These are phyloP conservation scores for Drosophila setifemur DNA, from an alignment of 1,140 invertebrate species.

Conservation along the genomic window DNA sequence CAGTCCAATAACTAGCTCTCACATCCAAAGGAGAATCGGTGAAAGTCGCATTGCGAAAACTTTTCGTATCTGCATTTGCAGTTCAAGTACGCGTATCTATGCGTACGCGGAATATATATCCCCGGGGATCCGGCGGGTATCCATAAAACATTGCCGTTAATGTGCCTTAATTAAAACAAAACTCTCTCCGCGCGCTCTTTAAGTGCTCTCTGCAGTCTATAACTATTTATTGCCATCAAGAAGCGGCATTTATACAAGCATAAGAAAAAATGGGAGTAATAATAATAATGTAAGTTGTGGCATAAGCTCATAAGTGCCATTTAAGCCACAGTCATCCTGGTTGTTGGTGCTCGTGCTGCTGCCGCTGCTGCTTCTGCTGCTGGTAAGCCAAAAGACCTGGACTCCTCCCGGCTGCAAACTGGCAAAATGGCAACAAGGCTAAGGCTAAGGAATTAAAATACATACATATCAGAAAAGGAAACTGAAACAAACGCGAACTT, in stretches of 20 bases:
- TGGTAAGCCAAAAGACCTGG: slow-evolving; percentile 45
- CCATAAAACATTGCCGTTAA: slow-evolving; percentile 56
- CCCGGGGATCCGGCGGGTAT: slow-evolving; percentile 19
- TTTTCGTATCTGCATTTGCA: neutral
- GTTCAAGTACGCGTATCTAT: neutral
- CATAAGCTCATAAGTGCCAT: slow-evolving; percentile 81
- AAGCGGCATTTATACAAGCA: slow-evolving; percentile 16
- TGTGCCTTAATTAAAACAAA: slow-evolving; percentile 70
- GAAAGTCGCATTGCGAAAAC: no score
- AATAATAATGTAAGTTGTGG: slow-evolving; percentile 81
- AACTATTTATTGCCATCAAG: slow-evolving; percentile 67
- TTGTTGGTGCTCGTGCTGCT: slow-evolving; percentile 18
- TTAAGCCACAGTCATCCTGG: slow-evolving; percentile 71
- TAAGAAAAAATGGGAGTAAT: slow-evolving; percentile 65
- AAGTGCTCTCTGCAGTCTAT: slow-evolving; percentile 47
- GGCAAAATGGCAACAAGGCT: slow-evolving; percentile 66
- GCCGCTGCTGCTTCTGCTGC: neutral
- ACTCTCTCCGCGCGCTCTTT: slow-evolving; percentile 1
- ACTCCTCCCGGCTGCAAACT: slow-evolving; percentile 52
- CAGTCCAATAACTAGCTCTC: no score
- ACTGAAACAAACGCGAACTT: slow-evolving; percentile 71
- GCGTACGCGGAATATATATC: no score
- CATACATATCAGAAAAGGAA: slow-evolving; percentile 74
- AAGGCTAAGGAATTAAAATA: slow-evolving; percentile 75
- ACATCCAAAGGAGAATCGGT: no score